A percentile compares a stretch with the other conserved stretches of the same genome.
These are phyloP conservation scores for Catharus bicknelli DNA, from an alignment of 2,113 vertebrate species.

Conservation along the genomic window DNA sequence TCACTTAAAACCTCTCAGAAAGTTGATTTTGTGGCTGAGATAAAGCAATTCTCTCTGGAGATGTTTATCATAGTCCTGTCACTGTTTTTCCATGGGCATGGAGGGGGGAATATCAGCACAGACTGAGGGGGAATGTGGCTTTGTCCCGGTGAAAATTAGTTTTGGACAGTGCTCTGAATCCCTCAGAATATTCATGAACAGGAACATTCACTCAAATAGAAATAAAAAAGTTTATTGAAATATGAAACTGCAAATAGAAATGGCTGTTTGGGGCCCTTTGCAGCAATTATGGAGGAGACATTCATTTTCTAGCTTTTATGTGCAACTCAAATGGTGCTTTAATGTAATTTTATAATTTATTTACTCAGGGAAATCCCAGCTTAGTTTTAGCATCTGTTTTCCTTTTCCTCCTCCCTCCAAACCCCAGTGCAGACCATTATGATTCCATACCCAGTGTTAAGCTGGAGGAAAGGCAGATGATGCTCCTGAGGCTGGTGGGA, in stretches of 20 bases:
- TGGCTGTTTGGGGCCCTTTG: conserved; percentile 51
- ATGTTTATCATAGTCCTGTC: background rate
- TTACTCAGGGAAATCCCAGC: conserved; percentile 60
- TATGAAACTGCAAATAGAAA: conserved; percentile 69
- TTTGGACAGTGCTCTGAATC: background rate
- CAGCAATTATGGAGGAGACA: conserved; percentile 60
- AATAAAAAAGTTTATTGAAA: conserved; percentile 78
- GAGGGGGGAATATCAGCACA: background rate
- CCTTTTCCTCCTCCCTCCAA: background rate
- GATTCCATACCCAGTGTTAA: background rate
- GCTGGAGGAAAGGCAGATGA: background rate
- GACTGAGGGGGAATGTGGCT: background rate
- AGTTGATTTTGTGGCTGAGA: conserved; percentile 5
- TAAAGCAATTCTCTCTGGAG: background rate
- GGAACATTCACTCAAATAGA: conserved; percentile 63
- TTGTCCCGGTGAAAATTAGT: background rate
- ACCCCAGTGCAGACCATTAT: background rate
- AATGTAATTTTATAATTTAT: conserved; percentile 71
- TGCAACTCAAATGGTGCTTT: conserved; percentile 68
- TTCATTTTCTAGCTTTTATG: conserved; percentile 69
- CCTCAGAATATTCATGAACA: conserved; percentile 31
- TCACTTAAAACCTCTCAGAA: background rate
- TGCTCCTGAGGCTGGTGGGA: background rate
- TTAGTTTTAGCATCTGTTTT: conserved; percentile 39
- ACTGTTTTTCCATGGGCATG: background rate